A percentile compares a stretch with the other conserved stretches of the same genome.
Conservation (phyloP, 2,797 vertebrate species). For the Mormyrops boulengeri region DNA sequence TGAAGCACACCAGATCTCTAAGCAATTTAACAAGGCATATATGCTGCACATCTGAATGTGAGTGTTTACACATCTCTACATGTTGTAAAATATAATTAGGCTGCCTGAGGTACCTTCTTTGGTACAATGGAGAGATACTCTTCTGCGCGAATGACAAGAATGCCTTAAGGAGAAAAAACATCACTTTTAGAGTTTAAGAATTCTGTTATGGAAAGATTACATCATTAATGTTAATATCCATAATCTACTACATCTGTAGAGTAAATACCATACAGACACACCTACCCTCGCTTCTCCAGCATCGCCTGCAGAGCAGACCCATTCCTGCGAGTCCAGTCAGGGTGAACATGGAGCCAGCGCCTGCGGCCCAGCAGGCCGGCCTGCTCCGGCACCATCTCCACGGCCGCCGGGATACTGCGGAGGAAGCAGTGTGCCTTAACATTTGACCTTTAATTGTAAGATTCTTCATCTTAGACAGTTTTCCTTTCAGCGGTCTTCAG, state of each 20-base stretch:
- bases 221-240: not conserved
- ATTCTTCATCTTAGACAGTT: not conserved
- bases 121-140: conserved; percentile 73
- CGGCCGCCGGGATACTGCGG: conserved; percentile 65
- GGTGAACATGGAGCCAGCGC: conserved; percentile 75
- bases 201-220: not conserved
- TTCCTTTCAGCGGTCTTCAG: not conserved
- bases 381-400: conserved; percentile 52
- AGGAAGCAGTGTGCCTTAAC: not conserved
- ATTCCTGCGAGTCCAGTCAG: conserved; percentile 67
- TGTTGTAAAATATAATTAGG: not conserved
- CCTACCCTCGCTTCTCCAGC: conserved; percentile 75
- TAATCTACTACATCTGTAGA: not conserved
- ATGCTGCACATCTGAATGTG: not conserved
- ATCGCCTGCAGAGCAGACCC: conserved; percentile 70
- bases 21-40: not conserved
- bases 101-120: conserved; percentile 66
- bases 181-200: not conserved
- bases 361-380: conserved; percentile 50
- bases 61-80: not conserved
- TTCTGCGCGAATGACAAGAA: conserved; percentile 72
- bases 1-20: not conserved
- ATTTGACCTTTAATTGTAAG: not conserved
- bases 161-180: conserved; percentile 54
- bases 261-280: not conserved